Base-by-base conservation (phyloP, 2,888 invertebrate species). In the Ormyrus pomaceus region DNA sequence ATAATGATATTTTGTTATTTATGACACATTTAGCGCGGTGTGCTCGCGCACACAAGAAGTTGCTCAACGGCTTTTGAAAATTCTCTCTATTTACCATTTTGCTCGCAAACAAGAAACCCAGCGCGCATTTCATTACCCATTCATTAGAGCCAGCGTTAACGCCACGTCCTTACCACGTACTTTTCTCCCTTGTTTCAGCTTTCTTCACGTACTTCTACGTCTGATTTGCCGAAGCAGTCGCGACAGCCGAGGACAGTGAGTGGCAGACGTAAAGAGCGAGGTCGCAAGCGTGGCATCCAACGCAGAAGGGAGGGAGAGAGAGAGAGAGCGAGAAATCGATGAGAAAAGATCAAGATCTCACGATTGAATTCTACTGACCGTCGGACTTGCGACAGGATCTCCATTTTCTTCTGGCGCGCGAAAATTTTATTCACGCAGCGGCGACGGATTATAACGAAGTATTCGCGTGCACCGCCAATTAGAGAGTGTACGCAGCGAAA, bases 141-240 rank as follows among this genome's bases (percentile, higher is more conserved):
- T 34, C 34, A 34, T 34, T 34, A 34, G 34, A 34, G 34, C 34
- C 34, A 34, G 1, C 2, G 34, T 34, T 34, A 34, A 34, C 34
- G 34, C 34, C 34, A 4, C 34, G 19, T 34, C 4, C 34, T 34
- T 4, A 34, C 34, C 34, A 34, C 34, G 34, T 3, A 34, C 34
- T 50, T 8, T 48, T 45, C 58, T 72, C 59, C 72, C 81, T 73
- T 84, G 83, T 87, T 86, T 55, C 87, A 88, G 88, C 83, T 79
- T 85, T 85, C 81, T 86, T 84, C 79, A 83, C 86, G 64, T 88
- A 85, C 81, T 88, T 85, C 83, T 88, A 88, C 81, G 88, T 85
- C 81, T 61, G 7, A 5, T 19, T 11, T 58, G 51, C 50, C 68
- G 53, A 77, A 59, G 46, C 34, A 19, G 34, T 51, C 10, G 13